phyloP scores from a whole-genome alignment of 2,113 vertebrate genomes.

The Kryptolebias marmoratus region DNA sequence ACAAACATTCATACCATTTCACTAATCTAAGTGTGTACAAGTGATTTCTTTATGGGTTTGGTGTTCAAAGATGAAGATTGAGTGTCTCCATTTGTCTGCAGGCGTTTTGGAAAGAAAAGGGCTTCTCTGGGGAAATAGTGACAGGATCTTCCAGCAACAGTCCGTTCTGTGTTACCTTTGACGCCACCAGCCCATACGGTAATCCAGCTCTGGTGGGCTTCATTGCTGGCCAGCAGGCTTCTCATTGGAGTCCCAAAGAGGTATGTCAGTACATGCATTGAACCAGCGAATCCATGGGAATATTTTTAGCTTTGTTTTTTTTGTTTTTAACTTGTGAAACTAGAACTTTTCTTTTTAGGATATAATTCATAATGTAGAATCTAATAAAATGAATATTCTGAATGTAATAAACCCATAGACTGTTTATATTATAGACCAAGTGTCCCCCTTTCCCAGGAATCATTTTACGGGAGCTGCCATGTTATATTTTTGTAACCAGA shows the following conservation, averaged over 20 bases:
- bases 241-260: conserved; percentile 70
- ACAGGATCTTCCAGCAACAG: conserved; percentile 56
- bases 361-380: too few species aligned
- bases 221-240: conserved; percentile 68
- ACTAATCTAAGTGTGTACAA: background rate
- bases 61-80: background rate
- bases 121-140: conserved; percentile 78
- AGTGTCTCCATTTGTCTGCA: conserved; percentile 37
- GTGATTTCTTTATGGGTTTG: background rate
- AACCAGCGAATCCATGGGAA: background rate
- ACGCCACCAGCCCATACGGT: conserved; percentile 73
- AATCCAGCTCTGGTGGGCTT: conserved; percentile 80
- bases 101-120: conserved; percentile 80
- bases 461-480: too few species aligned
- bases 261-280: conserved; percentile 39
- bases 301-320: background rate
- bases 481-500: too few species aligned
- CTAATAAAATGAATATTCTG: too few species aligned
- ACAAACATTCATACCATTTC: background rate
- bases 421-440: too few species aligned
- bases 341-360: too few species aligned
- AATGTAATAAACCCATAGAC: too few species aligned
- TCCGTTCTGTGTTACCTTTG: conserved; percentile 77
- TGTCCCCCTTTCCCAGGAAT: too few species aligned
- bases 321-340: too few species aligned